These are phyloP conservation scores for Zoanthus sansibaricus DNA, from an alignment of 92 coral and sea anemone species.

Conservation along the genomic window DNA sequence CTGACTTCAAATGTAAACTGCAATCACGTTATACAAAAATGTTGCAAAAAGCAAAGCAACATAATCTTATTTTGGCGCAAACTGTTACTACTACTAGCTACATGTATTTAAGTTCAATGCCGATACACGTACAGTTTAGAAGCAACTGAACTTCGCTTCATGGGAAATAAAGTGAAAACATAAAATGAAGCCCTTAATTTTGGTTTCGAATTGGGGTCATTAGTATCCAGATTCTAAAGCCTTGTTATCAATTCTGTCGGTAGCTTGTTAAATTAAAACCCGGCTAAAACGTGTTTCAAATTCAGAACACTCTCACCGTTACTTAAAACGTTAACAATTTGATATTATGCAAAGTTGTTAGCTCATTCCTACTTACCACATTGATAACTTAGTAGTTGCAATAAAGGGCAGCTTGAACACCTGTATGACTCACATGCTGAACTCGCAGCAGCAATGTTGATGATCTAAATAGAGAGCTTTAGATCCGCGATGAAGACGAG, in stretches of 20 bases:
- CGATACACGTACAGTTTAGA: slow-evolving; percentile 15
- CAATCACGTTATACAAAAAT: slow-evolving; percentile 6
- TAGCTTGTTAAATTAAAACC: slow-evolving; percentile 11
- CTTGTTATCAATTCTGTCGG: slow-evolving; percentile 20
- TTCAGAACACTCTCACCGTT: slow-evolving; percentile 26
- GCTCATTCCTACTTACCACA: slow-evolving; percentile 33
- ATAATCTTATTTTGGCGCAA: slow-evolving; percentile 3
- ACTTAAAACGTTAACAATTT: slow-evolving; percentile 16
- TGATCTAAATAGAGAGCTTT: neutral
- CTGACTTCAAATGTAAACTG: slow-evolving; percentile 5
- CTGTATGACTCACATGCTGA: neutral
- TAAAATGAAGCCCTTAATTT: slow-evolving; percentile 14
- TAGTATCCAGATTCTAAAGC: slow-evolving; percentile 30
- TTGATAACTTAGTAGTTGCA: neutral
- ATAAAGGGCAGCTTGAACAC: slow-evolving; percentile 10
- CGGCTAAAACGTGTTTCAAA: slow-evolving; percentile 26
- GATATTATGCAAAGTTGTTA: slow-evolving; percentile 10
- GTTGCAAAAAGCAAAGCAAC: slow-evolving; percentile 26
- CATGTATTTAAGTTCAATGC: slow-evolving; percentile 14
- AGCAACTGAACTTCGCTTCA: slow-evolving; percentile 10
- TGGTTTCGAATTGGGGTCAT: slow-evolving; percentile 33
- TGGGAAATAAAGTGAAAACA: slow-evolving; percentile 23
- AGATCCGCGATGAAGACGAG: no score
- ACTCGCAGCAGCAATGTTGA: slow-evolving; percentile 29
- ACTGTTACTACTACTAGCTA: neutral